Base-by-base conservation (phyloP, 2,888 invertebrate genomes). In the Drosophila leonis region DNA sequence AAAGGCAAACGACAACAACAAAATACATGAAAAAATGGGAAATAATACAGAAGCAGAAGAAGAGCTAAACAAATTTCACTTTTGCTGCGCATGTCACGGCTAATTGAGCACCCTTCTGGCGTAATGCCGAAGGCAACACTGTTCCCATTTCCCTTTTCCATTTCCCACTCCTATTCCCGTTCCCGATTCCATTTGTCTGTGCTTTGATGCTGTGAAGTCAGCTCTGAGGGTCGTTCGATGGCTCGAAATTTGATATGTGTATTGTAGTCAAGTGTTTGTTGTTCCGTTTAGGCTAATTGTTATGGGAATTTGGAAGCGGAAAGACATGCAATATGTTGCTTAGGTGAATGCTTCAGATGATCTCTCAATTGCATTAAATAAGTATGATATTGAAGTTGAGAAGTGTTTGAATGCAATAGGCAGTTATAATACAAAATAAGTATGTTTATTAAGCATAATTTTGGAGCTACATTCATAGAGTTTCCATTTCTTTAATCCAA, bases 41-140 rank as follows among this genome's bases (percentile, higher is more conserved):
- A 56, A 55, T 51, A 54, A 56, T 49, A 49, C 54, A 65, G 18
- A 66, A 65, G 65, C 41, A 74, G 49, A 62, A 72, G 63, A 46
- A 76, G 65, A 65, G 82, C 82, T 82, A 83, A 84, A 88, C 82
- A 82, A 90, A 89, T 84, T 90, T 83, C 78, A 75, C 79, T 83
- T 89, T 82, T 80, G 80, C 66, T 80, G 83, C 86, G 78, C 88
- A 82, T 88, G 92, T 92, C 89, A 90, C 90, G 92, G 92, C 92
- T 92, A 92, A 92, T 92, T 92, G 92, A 92, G 82, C 92, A 92
- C 92, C 92, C 92, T 92, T 91, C 91, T 88, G 86, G 72, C 89
- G 86, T 83, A 84, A 81, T 84, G 80, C 80, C 84, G 86, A 75
- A 77, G 75, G 74, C 79, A 67, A 71, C 80, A 74, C 75, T 52